Conservation (phyloP, 2,888 invertebrate genomes). For the Dryobota labecula region DNA sequence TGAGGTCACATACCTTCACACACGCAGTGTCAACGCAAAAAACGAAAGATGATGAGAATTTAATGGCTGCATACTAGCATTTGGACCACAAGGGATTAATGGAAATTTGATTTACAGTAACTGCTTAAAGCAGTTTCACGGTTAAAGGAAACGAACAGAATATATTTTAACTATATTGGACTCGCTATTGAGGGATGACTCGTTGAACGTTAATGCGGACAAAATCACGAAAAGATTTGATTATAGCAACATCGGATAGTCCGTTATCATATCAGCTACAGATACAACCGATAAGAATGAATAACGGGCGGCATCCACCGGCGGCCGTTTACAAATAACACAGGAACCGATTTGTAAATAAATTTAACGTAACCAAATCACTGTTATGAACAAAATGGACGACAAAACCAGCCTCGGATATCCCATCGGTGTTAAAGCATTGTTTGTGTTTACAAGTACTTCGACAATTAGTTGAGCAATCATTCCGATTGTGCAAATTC, state of each 20-base stretch:
- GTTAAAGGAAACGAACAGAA: slow-evolving; percentile 13
- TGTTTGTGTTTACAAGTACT: slow-evolving; percentile 84
- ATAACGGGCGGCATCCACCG: slow-evolving; percentile 60
- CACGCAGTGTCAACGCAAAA: slow-evolving; percentile 57
- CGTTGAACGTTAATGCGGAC: slow-evolving; percentile 46
- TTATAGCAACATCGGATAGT: slow-evolving; percentile 57
- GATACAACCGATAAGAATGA: slow-evolving; percentile 70
- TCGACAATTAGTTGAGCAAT: slow-evolving; percentile 85
- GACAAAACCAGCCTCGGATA: slow-evolving; percentile 77
- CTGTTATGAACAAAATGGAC: slow-evolving; percentile 73
- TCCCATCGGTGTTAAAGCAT: slow-evolving; percentile 74
- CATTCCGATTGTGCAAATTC: slow-evolving; percentile 80
- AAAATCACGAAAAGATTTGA: slow-evolving; percentile 61
- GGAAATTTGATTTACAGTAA: slow-evolving; percentile 48
- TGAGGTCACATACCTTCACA: slow-evolving; percentile 59
- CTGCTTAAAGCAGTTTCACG: slow-evolving; percentile 22
- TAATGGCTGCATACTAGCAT: slow-evolving; percentile 62
- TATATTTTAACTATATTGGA: slow-evolving; percentile 15
- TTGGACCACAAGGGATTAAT: slow-evolving; percentile 61
- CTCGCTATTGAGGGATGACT: slow-evolving; percentile 29
- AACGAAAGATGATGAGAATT: slow-evolving; percentile 65
- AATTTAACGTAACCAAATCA: slow-evolving; percentile 75
- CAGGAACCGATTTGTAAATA: slow-evolving; percentile 78
- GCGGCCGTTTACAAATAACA: slow-evolving; percentile 71
- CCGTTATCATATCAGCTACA: slow-evolving; percentile 66